phyloP scores from a whole-genome alignment of 2,113 vertebrate genomes.

The cattle (Bos taurus) region DNA sequence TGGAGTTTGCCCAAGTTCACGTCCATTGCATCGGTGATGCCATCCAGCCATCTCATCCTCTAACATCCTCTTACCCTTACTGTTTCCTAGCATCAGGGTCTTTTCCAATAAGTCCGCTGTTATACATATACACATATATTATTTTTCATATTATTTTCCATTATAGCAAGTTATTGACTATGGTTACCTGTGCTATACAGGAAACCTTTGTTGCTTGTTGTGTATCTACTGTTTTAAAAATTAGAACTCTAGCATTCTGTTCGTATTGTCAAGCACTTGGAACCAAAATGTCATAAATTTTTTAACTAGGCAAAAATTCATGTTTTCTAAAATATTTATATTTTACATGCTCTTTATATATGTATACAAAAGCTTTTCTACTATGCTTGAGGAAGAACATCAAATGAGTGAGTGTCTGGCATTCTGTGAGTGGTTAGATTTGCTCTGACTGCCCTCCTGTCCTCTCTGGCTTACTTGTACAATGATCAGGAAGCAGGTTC shows the following conservation, averaged over 20 bases:
- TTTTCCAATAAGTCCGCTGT: rapidly evolving
- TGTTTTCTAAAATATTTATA: neutral
- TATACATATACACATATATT: neutral
- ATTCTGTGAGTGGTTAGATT: neutral
- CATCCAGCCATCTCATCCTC: neutral
- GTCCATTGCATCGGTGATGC: neutral
- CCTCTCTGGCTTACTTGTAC: neutral
- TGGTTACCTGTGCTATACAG: neutral
- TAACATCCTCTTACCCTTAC: neutral
- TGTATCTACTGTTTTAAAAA: neutral
- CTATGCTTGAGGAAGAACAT: neutral
- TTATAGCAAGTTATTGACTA: neutral
- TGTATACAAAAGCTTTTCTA: neutral
- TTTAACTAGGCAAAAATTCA: neutral
- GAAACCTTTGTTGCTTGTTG: neutral
- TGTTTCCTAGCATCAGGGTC: neutral
- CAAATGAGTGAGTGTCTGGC: neutral
- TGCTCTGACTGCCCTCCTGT: neutral
- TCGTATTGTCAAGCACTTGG: neutral
- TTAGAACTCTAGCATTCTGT: neutral
- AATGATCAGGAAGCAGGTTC: neutral
- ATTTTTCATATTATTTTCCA: neutral
- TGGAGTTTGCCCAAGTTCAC: neutral
- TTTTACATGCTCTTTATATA: neutral
- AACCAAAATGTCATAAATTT: neutral